These are phyloP conservation scores for Mareca strepera DNA, from an alignment of 2,797 vertebrate genomes.

Conservation along the genomic window DNA sequence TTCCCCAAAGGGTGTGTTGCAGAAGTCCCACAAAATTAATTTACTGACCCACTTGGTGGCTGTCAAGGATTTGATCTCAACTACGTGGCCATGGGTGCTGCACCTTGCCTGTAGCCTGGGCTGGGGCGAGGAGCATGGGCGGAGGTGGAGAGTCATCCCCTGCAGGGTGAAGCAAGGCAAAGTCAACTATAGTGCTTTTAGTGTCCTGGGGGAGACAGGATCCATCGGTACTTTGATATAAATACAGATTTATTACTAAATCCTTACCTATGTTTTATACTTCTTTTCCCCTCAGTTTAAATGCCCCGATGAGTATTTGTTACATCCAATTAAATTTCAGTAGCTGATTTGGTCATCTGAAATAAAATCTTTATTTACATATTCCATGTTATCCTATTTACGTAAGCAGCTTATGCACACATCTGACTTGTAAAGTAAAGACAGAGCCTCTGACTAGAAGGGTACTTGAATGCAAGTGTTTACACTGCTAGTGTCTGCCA, in stretches of 20 bases:
- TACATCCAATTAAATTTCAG: slow-evolving; percentile 21
- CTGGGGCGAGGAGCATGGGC: rapidly evolving
- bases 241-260: background rate
- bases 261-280: background rate
- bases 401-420: background rate
- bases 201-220: background rate
- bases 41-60: background rate
- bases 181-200: rapidly evolving
- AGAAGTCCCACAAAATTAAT: background rate
- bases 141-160: background rate
- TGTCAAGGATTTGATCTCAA: background rate
- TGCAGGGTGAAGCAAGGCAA: background rate
- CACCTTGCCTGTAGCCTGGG: background rate
- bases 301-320: slow-evolving; percentile 44
- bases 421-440: background rate
- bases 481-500: background rate
- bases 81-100: background rate
- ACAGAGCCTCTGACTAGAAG: background rate
- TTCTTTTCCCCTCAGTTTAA: slow-evolving; percentile 1
- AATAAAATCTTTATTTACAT: slow-evolving; percentile 20
- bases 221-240: background rate
- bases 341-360: slow-evolving; percentile 4
- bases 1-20: background rate
- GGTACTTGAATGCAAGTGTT: background rate
- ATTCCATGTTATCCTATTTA: background rate